Evolutionary conservation across 2,797 vertebrate species (phyloP).

Genomic region (Notolepis coatsorum): DNA sequence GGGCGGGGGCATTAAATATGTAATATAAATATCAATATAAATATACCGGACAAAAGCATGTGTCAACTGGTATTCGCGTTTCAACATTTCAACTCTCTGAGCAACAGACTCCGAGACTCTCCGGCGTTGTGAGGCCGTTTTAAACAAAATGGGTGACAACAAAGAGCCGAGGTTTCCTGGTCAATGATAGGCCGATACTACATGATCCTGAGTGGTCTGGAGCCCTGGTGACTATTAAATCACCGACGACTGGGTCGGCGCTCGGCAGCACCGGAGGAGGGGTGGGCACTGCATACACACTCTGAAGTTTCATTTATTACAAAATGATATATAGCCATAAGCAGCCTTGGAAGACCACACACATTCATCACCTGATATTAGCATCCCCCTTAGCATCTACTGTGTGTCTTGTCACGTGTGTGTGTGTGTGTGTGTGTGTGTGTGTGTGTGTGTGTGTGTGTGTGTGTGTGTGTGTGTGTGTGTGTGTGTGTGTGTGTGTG

Average conservation of each 20-base stretch:
- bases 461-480: constrained; percentile 15
- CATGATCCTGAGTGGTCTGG: constrained; percentile 54
- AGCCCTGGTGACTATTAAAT: constrained; percentile 65
- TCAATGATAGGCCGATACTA: constrained; percentile 40
- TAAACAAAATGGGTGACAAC: no score
- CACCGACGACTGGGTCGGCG: constrained; percentile 62
- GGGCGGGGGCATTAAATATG: no score
- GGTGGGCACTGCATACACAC: constrained; percentile 34
- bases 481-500: constrained; percentile 16
- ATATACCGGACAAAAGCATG: no score
- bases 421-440: constrained; percentile 27
- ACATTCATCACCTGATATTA: constrained; percentile 76
- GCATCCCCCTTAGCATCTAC: constrained; percentile 50
- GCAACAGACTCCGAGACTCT: no score
- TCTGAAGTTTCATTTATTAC: constrained; percentile 75
- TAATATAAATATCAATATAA: no score
- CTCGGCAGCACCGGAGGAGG: constrained; percentile 31
- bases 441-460: constrained; percentile 18
- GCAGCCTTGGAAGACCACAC: constrained; percentile 68
- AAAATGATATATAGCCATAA: constrained; percentile 70
- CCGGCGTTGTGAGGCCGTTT: no score
- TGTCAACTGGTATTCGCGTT: no score
- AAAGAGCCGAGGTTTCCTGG: constrained; percentile 28
- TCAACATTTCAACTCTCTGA: no score
- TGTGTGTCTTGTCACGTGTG: constrained; percentile 38